Conservation (phyloP, 2,888 invertebrate species). For the Zhuqinia jingwanae region DNA sequence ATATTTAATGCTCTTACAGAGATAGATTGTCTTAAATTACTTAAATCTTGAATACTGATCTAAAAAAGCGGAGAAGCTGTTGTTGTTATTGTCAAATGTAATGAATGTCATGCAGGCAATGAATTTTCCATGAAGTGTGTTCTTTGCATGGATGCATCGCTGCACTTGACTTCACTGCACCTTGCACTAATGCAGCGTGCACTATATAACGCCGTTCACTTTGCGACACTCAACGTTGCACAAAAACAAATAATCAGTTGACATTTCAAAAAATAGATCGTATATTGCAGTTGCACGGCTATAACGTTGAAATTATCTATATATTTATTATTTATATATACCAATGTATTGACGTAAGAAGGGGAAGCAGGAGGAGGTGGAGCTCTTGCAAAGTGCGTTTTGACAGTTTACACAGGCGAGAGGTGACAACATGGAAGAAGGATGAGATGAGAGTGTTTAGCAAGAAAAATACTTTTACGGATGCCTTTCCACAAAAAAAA, state of each 20-base stretch:
- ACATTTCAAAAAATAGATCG: constrained; percentile 17
- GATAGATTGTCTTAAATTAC: not conserved
- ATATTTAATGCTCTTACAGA: constrained; percentile 1
- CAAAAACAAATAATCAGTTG: constrained; percentile 49
- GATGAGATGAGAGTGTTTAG: not conserved
- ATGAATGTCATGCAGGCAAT: not conserved
- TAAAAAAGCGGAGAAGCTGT: not conserved
- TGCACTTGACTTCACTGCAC: constrained; percentile 39
- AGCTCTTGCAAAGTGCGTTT: not conserved
- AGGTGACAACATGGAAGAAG: constrained; percentile 9
- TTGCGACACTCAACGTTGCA: constrained; percentile 40
- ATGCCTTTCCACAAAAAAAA: too few species aligned
- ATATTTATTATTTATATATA: too few species aligned
- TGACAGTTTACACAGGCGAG: not conserved
- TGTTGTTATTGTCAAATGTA: constrained; percentile 11
- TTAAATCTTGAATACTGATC: not conserved
- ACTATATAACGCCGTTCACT: not conserved
- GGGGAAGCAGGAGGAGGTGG: not conserved
- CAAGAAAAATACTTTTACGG: not conserved
- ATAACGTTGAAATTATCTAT: not conserved
- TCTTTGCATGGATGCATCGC: constrained; percentile 28
- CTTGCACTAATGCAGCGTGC: not conserved
- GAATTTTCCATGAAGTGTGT: not conserved
- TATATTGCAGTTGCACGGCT: not conserved
- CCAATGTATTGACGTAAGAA: not conserved